These are phyloP conservation scores for Agapetus fuscipes DNA, from an alignment of 2,888 invertebrate species.

Conservation along the genomic window DNA sequence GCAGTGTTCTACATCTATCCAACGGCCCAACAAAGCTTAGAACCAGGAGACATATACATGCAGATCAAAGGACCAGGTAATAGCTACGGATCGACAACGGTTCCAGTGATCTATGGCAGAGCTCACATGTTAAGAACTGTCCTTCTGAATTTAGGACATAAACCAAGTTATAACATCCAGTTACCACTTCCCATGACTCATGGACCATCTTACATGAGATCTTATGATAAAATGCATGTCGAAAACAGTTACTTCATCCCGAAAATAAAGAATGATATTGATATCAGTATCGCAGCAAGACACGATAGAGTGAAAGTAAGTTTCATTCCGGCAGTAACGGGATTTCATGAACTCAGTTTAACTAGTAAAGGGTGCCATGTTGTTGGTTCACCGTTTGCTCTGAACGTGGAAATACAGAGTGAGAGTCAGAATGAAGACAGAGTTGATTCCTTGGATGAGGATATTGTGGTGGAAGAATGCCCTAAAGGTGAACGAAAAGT, in stretches of 20 bases:
- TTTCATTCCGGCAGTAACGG: constrained; percentile 42
- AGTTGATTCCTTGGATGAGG: constrained; percentile 32
- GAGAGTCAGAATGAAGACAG: constrained; percentile 12
- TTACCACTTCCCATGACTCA: constrained; percentile 34
- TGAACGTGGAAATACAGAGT: constrained; percentile 31
- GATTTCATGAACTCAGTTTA: constrained; percentile 48
- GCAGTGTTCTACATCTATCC: constrained; percentile 51
- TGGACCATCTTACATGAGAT: constrained; percentile 33
- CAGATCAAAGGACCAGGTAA: constrained; percentile 41
- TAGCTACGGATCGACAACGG: constrained; percentile 36
- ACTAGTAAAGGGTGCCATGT: constrained; percentile 46
- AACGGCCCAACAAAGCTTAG: constrained; percentile 39
- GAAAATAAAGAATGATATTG: constrained; percentile 42
- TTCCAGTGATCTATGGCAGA: constrained; percentile 40
- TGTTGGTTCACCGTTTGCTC: constrained; percentile 49
- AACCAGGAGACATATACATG: constrained; percentile 40
- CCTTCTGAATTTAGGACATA: constrained; percentile 31
- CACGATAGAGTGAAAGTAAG: constrained; percentile 42
- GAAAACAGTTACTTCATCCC: constrained; percentile 41
- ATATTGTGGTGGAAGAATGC: constrained; percentile 15
- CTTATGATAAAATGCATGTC: constrained; percentile 39
- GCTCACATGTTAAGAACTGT: constrained; percentile 40
- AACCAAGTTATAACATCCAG: constrained; percentile 34
- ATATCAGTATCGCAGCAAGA: constrained; percentile 38
- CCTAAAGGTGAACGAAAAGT: constrained; percentile 31